A percentile compares a stretch with the other conserved stretches of the same genome.
Evolutionary conservation across 2,113 vertebrate species (phyloP).

Genomic region (Ophthalmolycus amberensis): DNA sequence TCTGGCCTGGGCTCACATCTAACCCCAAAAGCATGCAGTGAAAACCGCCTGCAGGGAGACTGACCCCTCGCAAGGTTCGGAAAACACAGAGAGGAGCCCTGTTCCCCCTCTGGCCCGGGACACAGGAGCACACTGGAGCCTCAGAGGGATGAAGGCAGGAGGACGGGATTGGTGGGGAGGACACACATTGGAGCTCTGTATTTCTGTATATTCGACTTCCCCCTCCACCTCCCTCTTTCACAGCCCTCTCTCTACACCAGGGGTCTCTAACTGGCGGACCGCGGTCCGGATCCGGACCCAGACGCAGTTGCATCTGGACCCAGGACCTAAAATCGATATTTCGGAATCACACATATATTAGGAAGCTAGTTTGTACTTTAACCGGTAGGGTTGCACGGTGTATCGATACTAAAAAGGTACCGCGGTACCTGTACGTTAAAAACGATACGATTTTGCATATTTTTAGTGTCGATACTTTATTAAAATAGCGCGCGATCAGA

Average conservation of each 20-base stretch:
- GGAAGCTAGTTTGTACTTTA: too few relatives aligned
- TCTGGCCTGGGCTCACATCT: slow-evolving; percentile 25
- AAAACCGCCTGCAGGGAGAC: slow-evolving; percentile 24
- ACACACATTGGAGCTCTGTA: slow-evolving; percentile 72
- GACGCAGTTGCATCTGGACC: too few relatives aligned
- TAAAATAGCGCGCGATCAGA: too few relatives aligned
- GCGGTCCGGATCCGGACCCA: too few relatives aligned
- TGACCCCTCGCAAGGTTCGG: slow-evolving; percentile 22
- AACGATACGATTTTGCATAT: too few relatives aligned
- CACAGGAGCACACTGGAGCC: slow-evolving; percentile 60
- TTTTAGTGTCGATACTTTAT: too few relatives aligned
- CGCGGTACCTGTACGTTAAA: too few relatives aligned
- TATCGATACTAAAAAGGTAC: too few relatives aligned
- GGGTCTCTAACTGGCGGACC: too few relatives aligned
- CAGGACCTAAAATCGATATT: too few relatives aligned
- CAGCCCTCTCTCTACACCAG: slow-evolving; percentile 2
- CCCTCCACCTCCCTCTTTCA: slow-evolving; percentile 44
- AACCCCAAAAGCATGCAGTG: slow-evolving; percentile 54
- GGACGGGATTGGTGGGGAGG: slow-evolving; percentile 24
- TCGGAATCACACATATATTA: too few relatives aligned
- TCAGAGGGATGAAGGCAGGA: slow-evolving; percentile 48
- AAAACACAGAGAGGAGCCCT: slow-evolving; percentile 68
- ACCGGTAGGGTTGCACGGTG: too few relatives aligned
- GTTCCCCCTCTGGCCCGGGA: slow-evolving; percentile 55
- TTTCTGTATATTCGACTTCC: slow-evolving; percentile 62